Base-by-base conservation (phyloP, 64 coral and sea anemone genomes). In the Stylophora pistillata region DNA sequence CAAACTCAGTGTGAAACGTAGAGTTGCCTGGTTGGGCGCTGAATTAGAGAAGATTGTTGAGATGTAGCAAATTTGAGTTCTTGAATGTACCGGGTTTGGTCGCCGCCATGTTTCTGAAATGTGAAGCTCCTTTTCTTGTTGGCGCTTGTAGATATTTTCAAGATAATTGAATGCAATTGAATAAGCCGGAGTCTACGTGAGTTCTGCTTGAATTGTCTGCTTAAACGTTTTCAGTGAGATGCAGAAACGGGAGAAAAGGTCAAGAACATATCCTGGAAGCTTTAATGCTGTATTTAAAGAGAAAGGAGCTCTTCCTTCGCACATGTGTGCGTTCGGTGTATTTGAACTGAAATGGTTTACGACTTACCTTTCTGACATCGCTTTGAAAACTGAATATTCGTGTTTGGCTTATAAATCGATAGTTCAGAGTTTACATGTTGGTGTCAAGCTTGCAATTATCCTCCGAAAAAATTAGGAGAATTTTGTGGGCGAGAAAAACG, bases 81-180 rank as follows among this genome's bases (percentile, higher is more conserved):
- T 47, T 47, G 37, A 47, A 47, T 47, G 37, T 7, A 47, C 7
- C 37, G 37, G 37, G 37, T 47, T 47, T 47, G 37, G 37, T 68
- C 23, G 64, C 9, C 4, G 21, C 7, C 3, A 47, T 47, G 37
- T 47, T n/a, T n/a, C n/a, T 68, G 64, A n/a, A 68, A 68, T 68
- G 12, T 10, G 64, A 68, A 68, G 64, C 64, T 68, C 20, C n/a
- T 28, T 25, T 30, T 59, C 25, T 55, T 56, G 79, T 37, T 47
- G 30, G 79, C 15, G 58, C 47, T 23, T 65, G 5, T 10, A 9
- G 28, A 30, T 6, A 17, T 59, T 80, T 82, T n/a, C 12, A 62
- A 60, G 25, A 26, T 82, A 82, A 82, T 82, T 63, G 58, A 30
- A 82, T 82, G 58, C 79, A 82, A 58, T 82, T 65, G 30, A 82